Conservation (phyloP, 2,797 vertebrate genomes). For the Macroramphosus scolopax region DNA sequence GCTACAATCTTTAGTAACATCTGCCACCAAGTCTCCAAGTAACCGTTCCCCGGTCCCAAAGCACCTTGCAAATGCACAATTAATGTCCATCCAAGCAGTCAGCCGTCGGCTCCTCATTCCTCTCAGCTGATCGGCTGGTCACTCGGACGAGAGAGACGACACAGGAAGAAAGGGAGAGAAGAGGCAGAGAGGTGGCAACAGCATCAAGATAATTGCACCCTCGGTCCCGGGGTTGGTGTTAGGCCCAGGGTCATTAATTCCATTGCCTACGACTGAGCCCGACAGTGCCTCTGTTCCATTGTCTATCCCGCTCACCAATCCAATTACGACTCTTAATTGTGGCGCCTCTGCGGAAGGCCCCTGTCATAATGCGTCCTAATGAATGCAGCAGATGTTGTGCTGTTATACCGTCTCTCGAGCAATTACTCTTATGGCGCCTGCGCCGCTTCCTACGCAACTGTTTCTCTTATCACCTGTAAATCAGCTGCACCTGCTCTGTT, state of each 20-base stretch:
- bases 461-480: slow-evolving; percentile 78
- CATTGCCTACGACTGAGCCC: slow-evolving; percentile 58
- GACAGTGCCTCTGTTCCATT: slow-evolving; percentile 61
- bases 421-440: slow-evolving; percentile 74
- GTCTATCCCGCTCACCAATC: slow-evolving; percentile 74
- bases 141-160: slow-evolving; percentile 27
- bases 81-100: slow-evolving; percentile 66
- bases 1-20: slow-evolving; percentile 68
- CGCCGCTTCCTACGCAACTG: slow-evolving; percentile 59
- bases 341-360: slow-evolving; percentile 74
- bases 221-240: slow-evolving; percentile 64
- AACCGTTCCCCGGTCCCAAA: slow-evolving; percentile 58
- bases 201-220: slow-evolving; percentile 62
- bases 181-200: slow-evolving; percentile 28
- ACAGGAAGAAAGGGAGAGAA: slow-evolving; percentile 7
- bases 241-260: slow-evolving; percentile 74
- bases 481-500: slow-evolving; percentile 70
- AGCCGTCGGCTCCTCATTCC: slow-evolving; percentile 26
- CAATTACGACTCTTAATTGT: slow-evolving; percentile 84
- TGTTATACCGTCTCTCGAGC: slow-evolving; percentile 76
- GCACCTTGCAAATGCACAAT: slow-evolving; percentile 69
- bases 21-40: slow-evolving; percentile 69
- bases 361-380: slow-evolving; percentile 81
- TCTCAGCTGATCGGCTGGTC: slow-evolving; percentile 41
- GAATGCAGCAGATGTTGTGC: slow-evolving; percentile 82